phyloP scores from a whole-genome alignment of 2,113 vertebrate genomes.

The Spilogale gracilis region DNA sequence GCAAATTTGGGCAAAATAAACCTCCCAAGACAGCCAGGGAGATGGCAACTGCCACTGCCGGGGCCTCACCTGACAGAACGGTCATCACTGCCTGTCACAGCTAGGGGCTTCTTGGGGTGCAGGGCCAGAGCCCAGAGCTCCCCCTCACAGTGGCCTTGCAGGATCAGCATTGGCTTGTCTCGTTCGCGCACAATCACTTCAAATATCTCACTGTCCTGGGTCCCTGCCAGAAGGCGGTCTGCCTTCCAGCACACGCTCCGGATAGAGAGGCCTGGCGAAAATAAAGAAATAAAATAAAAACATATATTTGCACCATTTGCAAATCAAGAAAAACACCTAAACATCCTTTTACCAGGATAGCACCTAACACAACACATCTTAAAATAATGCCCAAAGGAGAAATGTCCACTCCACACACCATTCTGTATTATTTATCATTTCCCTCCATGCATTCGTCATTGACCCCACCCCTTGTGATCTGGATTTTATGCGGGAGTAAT shows the following conservation, averaged over 20 bases:
- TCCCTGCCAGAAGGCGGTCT: conserved; percentile 95
- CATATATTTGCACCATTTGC: not conserved
- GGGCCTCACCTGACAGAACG: conserved; percentile 94
- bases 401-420: not conserved
- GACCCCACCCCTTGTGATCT: not conserved
- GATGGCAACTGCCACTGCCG: rapidly evolving
- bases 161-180: conserved; percentile 96
- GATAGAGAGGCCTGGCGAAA: conserved; percentile 94
- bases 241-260: conserved; percentile 98
- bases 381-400: not conserved
- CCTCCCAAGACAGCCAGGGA: not conserved
- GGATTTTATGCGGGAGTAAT: not conserved
- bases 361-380: not conserved
- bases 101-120: conserved; percentile 97
- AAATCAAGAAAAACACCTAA: not conserved
- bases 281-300: not conserved
- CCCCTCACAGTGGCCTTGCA: conserved; percentile 98
- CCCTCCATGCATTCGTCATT: rapidly evolving
- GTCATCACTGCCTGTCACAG: conserved; percentile 97
- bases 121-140: conserved; percentile 97
- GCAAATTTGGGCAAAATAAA: not conserved
- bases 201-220: conserved; percentile 98
- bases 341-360: no score
- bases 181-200: conserved; percentile 97
- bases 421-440: not conserved